These are phyloP conservation scores for Romanogobio albipinnatus DNA, from an alignment of 2,113 vertebrate species.

Conservation along the genomic window DNA sequence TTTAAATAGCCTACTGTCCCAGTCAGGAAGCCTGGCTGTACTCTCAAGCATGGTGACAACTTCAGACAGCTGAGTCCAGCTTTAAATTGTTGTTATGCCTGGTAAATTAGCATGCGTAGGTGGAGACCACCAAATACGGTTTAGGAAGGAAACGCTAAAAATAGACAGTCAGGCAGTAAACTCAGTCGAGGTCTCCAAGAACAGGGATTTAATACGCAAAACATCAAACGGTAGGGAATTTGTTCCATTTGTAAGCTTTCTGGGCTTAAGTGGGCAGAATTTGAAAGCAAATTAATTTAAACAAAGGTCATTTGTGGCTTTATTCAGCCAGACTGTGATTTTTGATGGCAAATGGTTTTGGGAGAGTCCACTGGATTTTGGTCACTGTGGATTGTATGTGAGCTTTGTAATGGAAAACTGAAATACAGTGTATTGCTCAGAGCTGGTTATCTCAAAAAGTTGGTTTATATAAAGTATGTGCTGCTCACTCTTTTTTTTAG, in stretches of 20 bases:
- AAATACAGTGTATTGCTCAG: neutral
- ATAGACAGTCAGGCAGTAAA: slow-evolving; percentile 45
- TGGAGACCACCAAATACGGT: slow-evolving; percentile 48
- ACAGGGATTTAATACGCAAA: slow-evolving; percentile 40
- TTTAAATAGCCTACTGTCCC: slow-evolving; percentile 65
- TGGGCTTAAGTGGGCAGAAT: neutral
- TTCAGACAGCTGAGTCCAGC: slow-evolving; percentile 63
- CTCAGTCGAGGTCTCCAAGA: slow-evolving; percentile 26
- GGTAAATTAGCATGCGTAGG: slow-evolving; percentile 45
- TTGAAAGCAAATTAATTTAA: slow-evolving; percentile 7
- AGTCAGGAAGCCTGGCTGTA: slow-evolving; percentile 60
- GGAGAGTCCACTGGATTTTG: neutral
- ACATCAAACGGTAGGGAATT: slow-evolving; percentile 45
- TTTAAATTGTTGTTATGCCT: slow-evolving; percentile 44
- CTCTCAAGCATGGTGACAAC: slow-evolving; percentile 63
- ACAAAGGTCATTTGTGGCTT: neutral
- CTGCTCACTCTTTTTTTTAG: neutral
- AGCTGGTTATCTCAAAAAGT: neutral
- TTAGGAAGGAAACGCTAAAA: slow-evolving; percentile 51
- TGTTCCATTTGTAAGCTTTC: slow-evolving; percentile 20
- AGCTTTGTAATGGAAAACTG: slow-evolving; percentile 27
- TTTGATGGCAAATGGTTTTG: neutral
- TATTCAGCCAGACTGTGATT: neutral
- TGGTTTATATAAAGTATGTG: neutral
- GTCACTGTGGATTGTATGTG: slow-evolving; percentile 15